These are phyloP conservation scores for Eupeodes luniger DNA, from an alignment of 2,888 invertebrate genomes.

Conservation along the genomic window DNA sequence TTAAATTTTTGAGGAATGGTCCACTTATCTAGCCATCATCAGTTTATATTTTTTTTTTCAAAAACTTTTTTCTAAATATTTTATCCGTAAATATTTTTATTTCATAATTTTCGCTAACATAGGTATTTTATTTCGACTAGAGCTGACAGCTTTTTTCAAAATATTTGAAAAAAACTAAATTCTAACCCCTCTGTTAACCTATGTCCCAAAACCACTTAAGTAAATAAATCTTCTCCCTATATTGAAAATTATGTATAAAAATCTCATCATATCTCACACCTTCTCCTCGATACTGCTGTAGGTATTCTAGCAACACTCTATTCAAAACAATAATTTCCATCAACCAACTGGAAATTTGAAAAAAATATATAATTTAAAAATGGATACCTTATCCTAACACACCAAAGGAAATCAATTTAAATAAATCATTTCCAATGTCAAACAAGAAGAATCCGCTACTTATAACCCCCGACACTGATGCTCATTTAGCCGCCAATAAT, in stretches of 20 bases:
- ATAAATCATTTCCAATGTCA: slow-evolving; percentile 68
- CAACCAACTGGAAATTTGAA: not conserved
- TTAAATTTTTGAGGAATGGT: not conserved
- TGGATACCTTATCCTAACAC: slow-evolving; percentile 31
- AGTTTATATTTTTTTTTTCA: not conserved
- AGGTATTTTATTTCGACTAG: not conserved
- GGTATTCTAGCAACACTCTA: slow-evolving; percentile 14
- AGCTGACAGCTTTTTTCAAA: slow-evolving; percentile 7
- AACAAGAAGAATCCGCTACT: slow-evolving; percentile 52
- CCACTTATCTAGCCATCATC: not conserved
- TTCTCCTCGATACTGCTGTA: slow-evolving; percentile 4
- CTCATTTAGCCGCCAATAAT: slow-evolving; percentile 71
- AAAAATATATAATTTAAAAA: slow-evolving; percentile 39
- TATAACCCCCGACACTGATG: slow-evolving; percentile 54
- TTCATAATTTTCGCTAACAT: not conserved
- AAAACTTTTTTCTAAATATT: not conserved
- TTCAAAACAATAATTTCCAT: slow-evolving; percentile 18
- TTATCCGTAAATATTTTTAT: not conserved
- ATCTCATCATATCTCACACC: slow-evolving; percentile 10
- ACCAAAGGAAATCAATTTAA: slow-evolving; percentile 39
- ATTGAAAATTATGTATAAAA: not conserved
- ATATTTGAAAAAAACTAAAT: not conserved
- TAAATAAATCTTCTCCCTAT: slow-evolving; percentile 61
- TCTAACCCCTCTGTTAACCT: slow-evolving; percentile 49
- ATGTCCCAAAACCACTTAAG: slow-evolving; percentile 52